Conservation (phyloP, 1,140 invertebrate species). For the Popillia japonica region DNA sequence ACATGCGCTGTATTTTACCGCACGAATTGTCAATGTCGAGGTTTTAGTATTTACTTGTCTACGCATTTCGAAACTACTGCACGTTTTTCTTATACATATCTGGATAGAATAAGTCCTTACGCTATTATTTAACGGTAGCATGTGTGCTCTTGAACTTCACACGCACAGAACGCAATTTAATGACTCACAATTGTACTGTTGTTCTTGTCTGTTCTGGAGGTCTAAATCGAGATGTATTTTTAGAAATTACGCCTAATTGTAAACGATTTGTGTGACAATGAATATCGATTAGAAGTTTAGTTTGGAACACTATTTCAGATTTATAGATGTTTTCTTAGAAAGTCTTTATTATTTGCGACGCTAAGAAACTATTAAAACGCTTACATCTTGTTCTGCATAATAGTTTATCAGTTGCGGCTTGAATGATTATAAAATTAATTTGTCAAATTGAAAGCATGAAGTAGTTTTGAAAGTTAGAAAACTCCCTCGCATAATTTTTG, state of each 20-base stretch:
- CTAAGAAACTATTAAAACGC: neutral
- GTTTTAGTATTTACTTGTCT: no score
- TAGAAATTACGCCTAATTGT: neutral
- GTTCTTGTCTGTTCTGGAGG: neutral
- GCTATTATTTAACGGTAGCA: neutral
- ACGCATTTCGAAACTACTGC: no score
- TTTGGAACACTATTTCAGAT: neutral
- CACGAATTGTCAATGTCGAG: no score
- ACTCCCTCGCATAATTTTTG: no score
- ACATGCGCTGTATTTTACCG: no score
- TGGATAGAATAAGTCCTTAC: no score
- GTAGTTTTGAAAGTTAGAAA: no score
- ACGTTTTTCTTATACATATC: no score
- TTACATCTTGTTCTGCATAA: no score
- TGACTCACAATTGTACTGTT: constrained; percentile 1
- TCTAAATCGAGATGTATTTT: neutral
- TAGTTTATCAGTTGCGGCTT: no score
- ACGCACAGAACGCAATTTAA: neutral
- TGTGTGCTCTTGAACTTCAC: constrained; percentile 2
- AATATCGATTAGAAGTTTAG: neutral
- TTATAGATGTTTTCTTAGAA: neutral
- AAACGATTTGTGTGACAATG: neutral
- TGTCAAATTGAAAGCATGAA: no score
- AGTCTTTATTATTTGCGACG: neutral
- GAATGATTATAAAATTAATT: no score